phyloP scores from a whole-genome alignment of 2,797 vertebrate species.

The Octomys mimax region DNA sequence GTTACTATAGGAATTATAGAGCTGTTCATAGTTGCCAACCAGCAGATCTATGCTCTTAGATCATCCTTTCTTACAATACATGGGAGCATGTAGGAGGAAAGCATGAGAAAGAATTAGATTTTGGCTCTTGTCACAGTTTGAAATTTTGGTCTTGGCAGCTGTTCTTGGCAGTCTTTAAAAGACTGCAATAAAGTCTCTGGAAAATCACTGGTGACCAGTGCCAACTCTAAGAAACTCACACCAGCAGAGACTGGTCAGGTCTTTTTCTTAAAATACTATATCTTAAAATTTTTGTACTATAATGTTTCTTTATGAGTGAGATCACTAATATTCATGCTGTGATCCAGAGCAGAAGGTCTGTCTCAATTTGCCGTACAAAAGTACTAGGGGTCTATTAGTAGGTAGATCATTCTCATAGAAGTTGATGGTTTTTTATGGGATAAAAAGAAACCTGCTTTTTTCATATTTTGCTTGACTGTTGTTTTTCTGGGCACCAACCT shows the following conservation, averaged over 20 bases:
- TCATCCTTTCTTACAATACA: background rate
- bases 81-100: background rate
- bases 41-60: background rate
- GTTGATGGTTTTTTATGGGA: background rate
- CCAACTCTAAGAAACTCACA: conserved; percentile 61
- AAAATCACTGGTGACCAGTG: conserved; percentile 44
- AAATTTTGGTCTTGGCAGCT: conserved; percentile 59
- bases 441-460: background rate
- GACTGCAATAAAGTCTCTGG: conserved; percentile 56
- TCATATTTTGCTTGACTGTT: conserved; percentile 33
- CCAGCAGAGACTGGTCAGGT: conserved; percentile 42
- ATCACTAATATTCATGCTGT: conserved; percentile 4
- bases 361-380: background rate
- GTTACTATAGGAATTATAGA: background rate
- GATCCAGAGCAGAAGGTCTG: background rate
- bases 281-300: background rate
- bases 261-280: conserved; percentile 30
- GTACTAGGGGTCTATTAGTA: background rate
- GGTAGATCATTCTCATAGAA: conserved; percentile 18
- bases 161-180: conserved; percentile 65
- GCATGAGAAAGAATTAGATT: background rate
- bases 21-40: background rate
- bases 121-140: background rate
- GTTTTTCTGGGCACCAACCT: conserved; percentile 50
- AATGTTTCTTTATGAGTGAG: background rate